A percentile compares a stretch with the other conserved stretches of the same genome.
These are phyloP conservation scores for Acrobasis consociella DNA, from an alignment of 2,888 invertebrate species.

Conservation along the genomic window DNA sequence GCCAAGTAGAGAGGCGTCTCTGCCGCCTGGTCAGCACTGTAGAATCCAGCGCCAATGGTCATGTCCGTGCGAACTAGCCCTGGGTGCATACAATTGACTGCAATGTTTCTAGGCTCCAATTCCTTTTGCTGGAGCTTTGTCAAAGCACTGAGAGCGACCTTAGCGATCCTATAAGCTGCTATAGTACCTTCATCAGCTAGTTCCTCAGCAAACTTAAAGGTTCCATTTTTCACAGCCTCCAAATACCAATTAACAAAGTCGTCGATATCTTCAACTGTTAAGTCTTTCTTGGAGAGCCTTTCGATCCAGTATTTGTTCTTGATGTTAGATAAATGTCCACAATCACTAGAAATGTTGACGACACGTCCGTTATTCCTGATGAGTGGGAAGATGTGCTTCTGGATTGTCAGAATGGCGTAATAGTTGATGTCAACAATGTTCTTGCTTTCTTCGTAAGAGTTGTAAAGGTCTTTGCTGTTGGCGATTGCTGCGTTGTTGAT, in stretches of 20 bases:
- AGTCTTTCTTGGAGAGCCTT: conserved; percentile 48
- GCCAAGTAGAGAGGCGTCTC: conserved; percentile 80
- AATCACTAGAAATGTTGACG: conserved; percentile 87
- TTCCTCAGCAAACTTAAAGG: conserved; percentile 47
- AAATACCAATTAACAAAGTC: conserved; percentile 85
- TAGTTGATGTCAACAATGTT: conserved; percentile 42
- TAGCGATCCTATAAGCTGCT: conserved; percentile 86
- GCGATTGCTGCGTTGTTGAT: conserved; percentile 45
- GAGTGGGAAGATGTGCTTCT: conserved; percentile 78
- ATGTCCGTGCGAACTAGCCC: conserved; percentile 91
- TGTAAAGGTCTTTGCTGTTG: conserved; percentile 30
- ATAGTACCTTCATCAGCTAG: conserved; percentile 77
- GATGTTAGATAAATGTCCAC: conserved; percentile 84
- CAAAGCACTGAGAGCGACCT: conserved; percentile 87
- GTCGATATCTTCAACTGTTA: conserved; percentile 54
- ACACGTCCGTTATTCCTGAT: conserved; percentile 86
- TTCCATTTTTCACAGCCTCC: conserved; percentile 54
- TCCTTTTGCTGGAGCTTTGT: conserved; percentile 85
- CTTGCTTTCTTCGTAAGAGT: conserved; percentile 42
- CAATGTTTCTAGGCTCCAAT: conserved; percentile 81
- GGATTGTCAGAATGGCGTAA: conserved; percentile 36
- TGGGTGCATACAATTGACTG: conserved; percentile 85
- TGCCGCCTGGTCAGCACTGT: conserved; percentile 81
- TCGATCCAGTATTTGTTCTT: conserved; percentile 69
- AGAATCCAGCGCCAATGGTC: conserved; percentile 84